Base-by-base conservation (phyloP, 1,140 invertebrate genomes). In the Microplitis demolitor region DNA sequence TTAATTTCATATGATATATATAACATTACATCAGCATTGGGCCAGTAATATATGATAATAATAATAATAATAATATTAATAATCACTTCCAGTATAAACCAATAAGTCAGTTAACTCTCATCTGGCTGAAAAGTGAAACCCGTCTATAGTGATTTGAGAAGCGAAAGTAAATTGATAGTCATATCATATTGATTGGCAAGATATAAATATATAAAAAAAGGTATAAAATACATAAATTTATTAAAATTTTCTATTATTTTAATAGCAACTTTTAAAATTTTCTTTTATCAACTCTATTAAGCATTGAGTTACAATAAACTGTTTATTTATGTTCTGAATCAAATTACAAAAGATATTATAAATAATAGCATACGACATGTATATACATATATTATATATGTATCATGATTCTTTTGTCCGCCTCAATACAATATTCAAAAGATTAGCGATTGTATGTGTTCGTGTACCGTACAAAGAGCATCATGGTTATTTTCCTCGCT, bases 1-100 rank as follows among this genome's bases (percentile, higher is more conserved):
- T 45, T 9, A 45, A 3, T 45, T 45, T 45, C 39, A 45, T 45
- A 45, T 3, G 39, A 24, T 24, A 24, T 24, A n/a, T 1, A 35
- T 33, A 61, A 8, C 53, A 34, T 67, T 68, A 54, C 66, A 68
- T 68, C 66, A 68, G 66, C 66, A 68, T 33, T 34, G 53, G 51
- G 33, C 11, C 14, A 33, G 64, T 34, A 67, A 67, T 67, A 67
- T 16, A 24, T 56, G n/a, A 56, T 56, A 56, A 56, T 9, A 9
- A 45, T 9, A 45, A 45, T 45, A 3, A 45, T 45, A 45, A 45
- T 45, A 45, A 45, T 45, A 45, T 1, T 39, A 39, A 45, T 45
- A 45, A 45, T 45, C 11, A 45, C 11, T 45, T 5, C 6, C 39
- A 45, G 39, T 45, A 45, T 61, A 11, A 33, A 31, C 31, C 58